phyloP scores from a whole-genome alignment of 2,888 invertebrate species.

The Yponomeuta cagnagella region DNA sequence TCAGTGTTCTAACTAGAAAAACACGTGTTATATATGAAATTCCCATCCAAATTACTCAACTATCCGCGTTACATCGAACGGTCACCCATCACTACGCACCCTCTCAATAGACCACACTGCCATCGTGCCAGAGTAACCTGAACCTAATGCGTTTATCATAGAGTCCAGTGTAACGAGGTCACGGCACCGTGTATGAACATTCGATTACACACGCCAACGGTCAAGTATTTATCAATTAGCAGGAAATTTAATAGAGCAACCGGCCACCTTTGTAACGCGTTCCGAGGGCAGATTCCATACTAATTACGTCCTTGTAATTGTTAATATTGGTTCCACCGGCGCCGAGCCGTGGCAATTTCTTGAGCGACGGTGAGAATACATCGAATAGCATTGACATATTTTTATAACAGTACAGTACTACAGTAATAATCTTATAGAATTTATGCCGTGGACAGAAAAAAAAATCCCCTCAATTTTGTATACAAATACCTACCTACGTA shows the following conservation, averaged over 20 bases:
- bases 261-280: constrained; percentile 43
- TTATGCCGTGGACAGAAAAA: too few species aligned
- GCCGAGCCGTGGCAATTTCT: not conserved
- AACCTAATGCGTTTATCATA: not conserved
- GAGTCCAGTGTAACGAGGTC: not conserved
- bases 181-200: constrained; percentile 52
- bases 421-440: too few species aligned
- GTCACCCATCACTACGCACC: constrained; percentile 30
- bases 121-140: not conserved
- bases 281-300: constrained; percentile 43
- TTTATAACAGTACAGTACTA: too few species aligned
- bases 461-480: too few species aligned
- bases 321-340: not conserved
- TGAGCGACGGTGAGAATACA: not conserved
- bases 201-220: constrained; percentile 65
- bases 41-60: constrained; percentile 29
- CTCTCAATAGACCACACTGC: constrained; percentile 3
- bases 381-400: not conserved
- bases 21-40: constrained; percentile 31
- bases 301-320: constrained; percentile 31
- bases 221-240: constrained; percentile 73
- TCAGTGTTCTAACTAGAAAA: not conserved
- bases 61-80: constrained; percentile 26
- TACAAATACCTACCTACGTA: too few species aligned
- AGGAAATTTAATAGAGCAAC: constrained; percentile 60